Base-by-base conservation (phyloP, 53 echinoderm and acorn worm genomes). In the Temnopleurus reevesii region DNA sequence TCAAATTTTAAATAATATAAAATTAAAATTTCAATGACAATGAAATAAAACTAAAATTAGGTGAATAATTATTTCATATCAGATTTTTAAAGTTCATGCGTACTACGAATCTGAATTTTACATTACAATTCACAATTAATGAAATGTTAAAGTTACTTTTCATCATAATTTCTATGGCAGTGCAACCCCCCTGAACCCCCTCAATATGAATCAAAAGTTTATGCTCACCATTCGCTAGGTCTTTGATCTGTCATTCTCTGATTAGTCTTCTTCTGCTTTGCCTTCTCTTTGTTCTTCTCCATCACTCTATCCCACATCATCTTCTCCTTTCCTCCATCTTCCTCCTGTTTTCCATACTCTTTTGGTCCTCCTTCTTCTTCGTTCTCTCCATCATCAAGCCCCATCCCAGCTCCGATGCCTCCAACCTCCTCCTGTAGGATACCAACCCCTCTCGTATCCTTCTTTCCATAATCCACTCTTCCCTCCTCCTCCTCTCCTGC, bases 211-310 rank as follows among this genome's bases (percentile, higher is more conserved):
- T n/a, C n/a, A n/a, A n/a, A n/a, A n/a, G n/a, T n/a, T n/a, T n/a
- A n/a, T n/a, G 55, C 65, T 47, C 30, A 87, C 88, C 88, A 87
- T 43, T 87, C 88, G 34, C 88, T 87, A 12, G 88, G 88, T 17
- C 88, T 87, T 53, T 87, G 24, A 49, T 87, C 88, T 5, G 35
- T 53, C 65, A 66, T 18, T 35, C 88, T 87, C 6, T 29, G 23
- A 21, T 86, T 86, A 33, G 47, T 26, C 47, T 87, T 87, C 71
- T 71, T 87, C 35, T 71, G 49, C 88, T 66, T 18, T 17, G 88
- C 90, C 34, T 90, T 81, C 53, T 64, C 81, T 49, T 49, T 60
- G 64, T 81, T 90, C 83, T 81, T 61, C 43, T 19, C 90, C 28
- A 30, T 2, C 51, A 64, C 58, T 63, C 65, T 82, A 27, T 58